These are phyloP conservation scores for Caenorhabditis japonica DNA, from an alignment of 2,888 invertebrate species.

Conservation along the genomic window DNA sequence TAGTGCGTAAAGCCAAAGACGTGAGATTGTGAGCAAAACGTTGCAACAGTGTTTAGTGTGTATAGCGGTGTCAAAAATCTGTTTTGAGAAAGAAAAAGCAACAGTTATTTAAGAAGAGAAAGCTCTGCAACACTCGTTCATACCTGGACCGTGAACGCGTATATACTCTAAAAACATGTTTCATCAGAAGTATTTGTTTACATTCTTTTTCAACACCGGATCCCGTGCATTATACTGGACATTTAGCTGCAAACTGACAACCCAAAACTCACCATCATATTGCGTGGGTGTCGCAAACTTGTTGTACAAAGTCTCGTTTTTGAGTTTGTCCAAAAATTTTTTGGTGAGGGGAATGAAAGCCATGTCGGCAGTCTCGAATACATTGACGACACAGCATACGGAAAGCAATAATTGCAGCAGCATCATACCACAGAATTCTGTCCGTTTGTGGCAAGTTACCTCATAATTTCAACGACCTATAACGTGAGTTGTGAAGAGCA, in stretches of 20 bases:
- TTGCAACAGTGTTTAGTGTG: slow-evolving; percentile 47
- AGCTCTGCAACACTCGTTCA: slow-evolving; percentile 46
- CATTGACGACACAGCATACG: slow-evolving; percentile 22
- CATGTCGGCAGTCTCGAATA: slow-evolving; percentile 42
- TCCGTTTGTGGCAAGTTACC: slow-evolving; percentile 9
- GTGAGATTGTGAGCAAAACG: slow-evolving; percentile 50
- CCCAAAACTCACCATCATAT: slow-evolving; percentile 64
- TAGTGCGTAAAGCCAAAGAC: slow-evolving; percentile 40
- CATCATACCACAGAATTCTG: no score
- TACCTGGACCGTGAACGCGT: slow-evolving; percentile 62
- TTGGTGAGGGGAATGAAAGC: slow-evolving; percentile 65
- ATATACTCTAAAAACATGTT: slow-evolving; percentile 58
- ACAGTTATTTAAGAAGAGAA: slow-evolving; percentile 47
- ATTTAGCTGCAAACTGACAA: no score
- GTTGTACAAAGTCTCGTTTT: slow-evolving; percentile 71
- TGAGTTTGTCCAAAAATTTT: slow-evolving; percentile 68
- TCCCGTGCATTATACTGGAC: not conserved
- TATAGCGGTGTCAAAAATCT: slow-evolving; percentile 45
- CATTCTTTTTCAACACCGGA: not conserved
- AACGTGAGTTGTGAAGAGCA: slow-evolving; percentile 4
- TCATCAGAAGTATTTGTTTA: not conserved
- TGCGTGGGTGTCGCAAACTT: slow-evolving; percentile 75
- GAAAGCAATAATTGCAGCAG: slow-evolving; percentile 39
- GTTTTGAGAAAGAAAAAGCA: slow-evolving; percentile 32
- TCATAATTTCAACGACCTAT: slow-evolving; percentile 14